These are phyloP conservation scores for Drosophila parabipectinata DNA, from an alignment of 1,140 invertebrate genomes.

Conservation along the genomic window DNA sequence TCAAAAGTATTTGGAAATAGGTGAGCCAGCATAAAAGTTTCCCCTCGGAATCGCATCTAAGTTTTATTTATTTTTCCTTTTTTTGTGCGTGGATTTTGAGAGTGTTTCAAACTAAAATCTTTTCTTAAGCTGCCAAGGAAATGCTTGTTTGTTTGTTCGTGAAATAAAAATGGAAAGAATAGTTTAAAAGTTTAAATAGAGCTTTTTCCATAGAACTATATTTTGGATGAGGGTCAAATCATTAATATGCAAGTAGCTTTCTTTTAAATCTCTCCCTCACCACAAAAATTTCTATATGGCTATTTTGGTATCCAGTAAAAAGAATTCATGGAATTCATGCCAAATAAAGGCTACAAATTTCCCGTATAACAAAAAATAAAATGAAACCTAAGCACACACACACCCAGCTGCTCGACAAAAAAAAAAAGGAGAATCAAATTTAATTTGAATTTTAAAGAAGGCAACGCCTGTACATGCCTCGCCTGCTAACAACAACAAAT, in stretches of 20 bases:
- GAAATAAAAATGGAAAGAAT: conserved; percentile 1
- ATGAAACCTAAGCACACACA: conserved; percentile 25
- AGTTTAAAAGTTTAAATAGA: conserved; percentile 18
- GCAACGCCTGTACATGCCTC: conserved; percentile 52
- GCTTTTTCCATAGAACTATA: not conserved
- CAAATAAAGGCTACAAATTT: conserved; percentile 65
- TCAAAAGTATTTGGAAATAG: conserved; percentile 96
- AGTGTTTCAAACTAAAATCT: conserved; percentile 16
- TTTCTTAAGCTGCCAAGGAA: conserved; percentile 22
- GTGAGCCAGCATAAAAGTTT: conserved; percentile 86
- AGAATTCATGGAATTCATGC: conserved; percentile 44
- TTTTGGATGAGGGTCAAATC: conserved; percentile 7
- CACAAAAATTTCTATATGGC: conserved; percentile 17
- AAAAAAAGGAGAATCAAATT: conserved; percentile 62
- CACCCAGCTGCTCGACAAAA: conserved; percentile 18
- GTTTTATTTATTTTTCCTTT: conserved; percentile 4
- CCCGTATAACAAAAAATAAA: conserved; percentile 3
- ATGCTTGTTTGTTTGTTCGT: conserved; percentile 6
- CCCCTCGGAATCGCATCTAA: not conserved
- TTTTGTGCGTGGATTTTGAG: not conserved
- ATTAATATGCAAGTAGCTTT: conserved; percentile 43
- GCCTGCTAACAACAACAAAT: conserved; percentile 52
- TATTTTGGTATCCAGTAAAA: conserved; percentile 55
- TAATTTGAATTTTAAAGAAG: conserved; percentile 76
- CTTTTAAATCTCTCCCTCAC: conserved; percentile 10